A percentile compares a stretch with the other conserved stretches of the same genome.
Conservation (phyloP, 2,888 invertebrate genomes). For the Altica lythri region DNA sequence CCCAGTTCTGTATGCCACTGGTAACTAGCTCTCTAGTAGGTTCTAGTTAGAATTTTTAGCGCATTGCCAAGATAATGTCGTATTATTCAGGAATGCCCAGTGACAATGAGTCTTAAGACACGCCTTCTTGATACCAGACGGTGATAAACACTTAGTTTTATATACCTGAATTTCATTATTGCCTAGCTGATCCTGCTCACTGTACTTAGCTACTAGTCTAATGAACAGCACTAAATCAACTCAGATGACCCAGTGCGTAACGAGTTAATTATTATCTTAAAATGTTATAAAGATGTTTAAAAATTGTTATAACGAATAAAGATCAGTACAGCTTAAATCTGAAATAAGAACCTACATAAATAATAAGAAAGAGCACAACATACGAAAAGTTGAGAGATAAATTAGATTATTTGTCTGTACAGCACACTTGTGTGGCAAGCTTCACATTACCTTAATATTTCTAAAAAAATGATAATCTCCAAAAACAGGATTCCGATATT, state of each 20-base stretch:
- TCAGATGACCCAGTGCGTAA: background rate
- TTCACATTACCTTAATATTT: too few relatives aligned
- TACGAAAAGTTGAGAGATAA: too few relatives aligned
- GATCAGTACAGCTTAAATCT: too few relatives aligned
- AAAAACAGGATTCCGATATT: too few relatives aligned
- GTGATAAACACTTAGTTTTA: constrained; percentile 53
- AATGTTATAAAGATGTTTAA: too few relatives aligned
- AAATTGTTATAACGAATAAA: too few relatives aligned
- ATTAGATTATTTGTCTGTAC: too few relatives aligned
- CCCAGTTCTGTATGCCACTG: too few relatives aligned
- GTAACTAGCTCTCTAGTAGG: constrained; percentile 27
- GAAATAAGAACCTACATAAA: too few relatives aligned
- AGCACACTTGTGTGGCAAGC: too few relatives aligned
- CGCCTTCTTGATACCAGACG: constrained; percentile 54
- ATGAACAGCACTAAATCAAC: constrained; percentile 3
- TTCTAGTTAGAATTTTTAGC: constrained; percentile 42
- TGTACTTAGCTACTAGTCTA: background rate
- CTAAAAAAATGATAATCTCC: too few relatives aligned
- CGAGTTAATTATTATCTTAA: background rate
- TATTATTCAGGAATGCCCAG: constrained; percentile 56
- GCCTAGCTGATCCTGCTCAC: constrained; percentile 17
- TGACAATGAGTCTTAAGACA: constrained; percentile 55
- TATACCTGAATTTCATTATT: constrained; percentile 55
- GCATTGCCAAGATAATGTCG: constrained; percentile 49
- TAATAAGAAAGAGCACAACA: too few relatives aligned